A percentile compares a stretch with the other conserved stretches of the same genome.
phyloP scores from a whole-genome alignment of 2,888 invertebrate species.

The Agrotis puta region DNA sequence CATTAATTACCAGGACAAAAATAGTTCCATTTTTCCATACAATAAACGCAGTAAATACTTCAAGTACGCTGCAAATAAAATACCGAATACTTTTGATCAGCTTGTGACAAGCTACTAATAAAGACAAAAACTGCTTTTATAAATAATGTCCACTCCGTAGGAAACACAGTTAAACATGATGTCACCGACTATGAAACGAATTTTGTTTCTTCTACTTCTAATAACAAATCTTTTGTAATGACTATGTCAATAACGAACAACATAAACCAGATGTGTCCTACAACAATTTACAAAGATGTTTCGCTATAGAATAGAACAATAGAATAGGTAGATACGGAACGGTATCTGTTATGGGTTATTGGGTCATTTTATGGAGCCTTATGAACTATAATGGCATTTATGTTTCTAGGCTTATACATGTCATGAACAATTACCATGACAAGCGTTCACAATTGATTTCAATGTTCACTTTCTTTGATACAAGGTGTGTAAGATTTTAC shows the following conservation, averaged over 20 bases:
- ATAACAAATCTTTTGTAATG: background rate
- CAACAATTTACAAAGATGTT: constrained; percentile 6
- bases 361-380: constrained; percentile 14
- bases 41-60: too few species aligned
- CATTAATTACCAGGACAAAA: too few species aligned
- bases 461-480: constrained; percentile 24
- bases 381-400: constrained; percentile 10
- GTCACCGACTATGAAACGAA: background rate
- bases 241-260: background rate
- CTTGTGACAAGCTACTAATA: too few species aligned
- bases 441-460: constrained; percentile 32
- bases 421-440: constrained; percentile 11
- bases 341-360: constrained; percentile 36
- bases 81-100: too few species aligned
- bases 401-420: constrained; percentile 15
- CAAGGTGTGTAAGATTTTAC: constrained; percentile 1
- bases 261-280: constrained; percentile 13
- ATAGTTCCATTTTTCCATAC: too few species aligned
- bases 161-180: background rate
- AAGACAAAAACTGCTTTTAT: background rate
- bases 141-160: background rate
- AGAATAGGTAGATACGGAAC: constrained; percentile 7
- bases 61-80: too few species aligned
- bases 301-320: constrained; percentile 35
- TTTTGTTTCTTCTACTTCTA: background rate